A percentile compares a stretch with the other conserved stretches of the same genome.
Conservation (phyloP, 2,113 vertebrate species). For the Reinhardtius hippoglossoides region DNA sequence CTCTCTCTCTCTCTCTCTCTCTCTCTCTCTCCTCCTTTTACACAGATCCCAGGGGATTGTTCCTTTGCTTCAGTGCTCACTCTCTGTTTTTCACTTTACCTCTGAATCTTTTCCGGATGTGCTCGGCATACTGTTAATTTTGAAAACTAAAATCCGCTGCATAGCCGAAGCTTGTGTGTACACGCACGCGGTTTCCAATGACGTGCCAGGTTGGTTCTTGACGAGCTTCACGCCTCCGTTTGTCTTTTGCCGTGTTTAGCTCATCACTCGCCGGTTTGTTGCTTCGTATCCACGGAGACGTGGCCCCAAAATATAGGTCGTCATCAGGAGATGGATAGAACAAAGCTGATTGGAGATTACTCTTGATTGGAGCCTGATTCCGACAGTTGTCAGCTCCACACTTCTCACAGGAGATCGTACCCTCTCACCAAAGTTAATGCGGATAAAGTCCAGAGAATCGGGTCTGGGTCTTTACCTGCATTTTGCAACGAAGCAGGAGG, state of each 20-base stretch:
- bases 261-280: too few species aligned
- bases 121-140: slow-evolving; percentile 45
- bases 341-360: too few species aligned
- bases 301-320: not conserved
- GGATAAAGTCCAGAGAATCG: too few species aligned
- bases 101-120: slow-evolving; percentile 57
- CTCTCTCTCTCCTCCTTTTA: slow-evolving; percentile 23
- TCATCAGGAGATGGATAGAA: not conserved
- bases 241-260: too few species aligned
- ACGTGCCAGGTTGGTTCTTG: not conserved
- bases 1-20: not conserved
- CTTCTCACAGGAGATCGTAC: too few species aligned
- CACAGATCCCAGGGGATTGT: slow-evolving; percentile 69
- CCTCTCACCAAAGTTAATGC: too few species aligned
- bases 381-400: too few species aligned
- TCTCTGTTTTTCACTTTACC: slow-evolving; percentile 64
- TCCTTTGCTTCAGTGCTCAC: slow-evolving; percentile 60
- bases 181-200: not conserved
- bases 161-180: not conserved
- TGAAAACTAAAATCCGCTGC: slow-evolving; percentile 23
- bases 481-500: too few species aligned
- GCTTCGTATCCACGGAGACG: too few species aligned
- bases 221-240: too few species aligned
- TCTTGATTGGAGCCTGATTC: too few species aligned
- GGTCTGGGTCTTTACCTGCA: too few species aligned